These are phyloP conservation scores for Corythornis cristatus DNA, from an alignment of 2,113 vertebrate genomes.

Conservation along the genomic window DNA sequence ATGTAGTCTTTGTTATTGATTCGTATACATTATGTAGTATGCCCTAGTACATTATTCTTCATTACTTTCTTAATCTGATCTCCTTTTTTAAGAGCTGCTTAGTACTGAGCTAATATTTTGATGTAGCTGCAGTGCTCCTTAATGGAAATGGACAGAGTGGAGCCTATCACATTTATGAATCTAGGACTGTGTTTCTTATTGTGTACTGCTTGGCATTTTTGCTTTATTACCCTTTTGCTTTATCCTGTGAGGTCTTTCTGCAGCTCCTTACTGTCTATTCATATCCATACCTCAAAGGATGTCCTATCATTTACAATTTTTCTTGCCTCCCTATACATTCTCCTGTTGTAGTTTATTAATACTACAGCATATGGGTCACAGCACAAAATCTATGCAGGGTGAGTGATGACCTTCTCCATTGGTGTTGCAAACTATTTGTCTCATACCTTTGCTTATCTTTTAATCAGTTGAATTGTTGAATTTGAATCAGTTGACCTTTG, in stretches of 20 bases:
- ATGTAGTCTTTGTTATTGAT: background rate
- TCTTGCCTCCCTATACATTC: background rate
- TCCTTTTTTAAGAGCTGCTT: background rate
- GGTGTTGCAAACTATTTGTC: background rate
- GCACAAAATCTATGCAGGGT: background rate
- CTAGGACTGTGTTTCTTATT: background rate
- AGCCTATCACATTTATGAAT: background rate
- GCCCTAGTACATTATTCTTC: background rate
- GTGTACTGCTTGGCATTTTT: background rate
- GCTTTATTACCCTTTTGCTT: background rate
- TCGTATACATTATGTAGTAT: background rate
- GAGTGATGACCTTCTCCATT: background rate
- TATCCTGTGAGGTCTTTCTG: background rate
- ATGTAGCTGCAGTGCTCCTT: background rate
- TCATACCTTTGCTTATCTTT: background rate
- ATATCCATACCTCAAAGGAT: background rate
- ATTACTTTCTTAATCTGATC: background rate
- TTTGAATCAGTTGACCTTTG: background rate
- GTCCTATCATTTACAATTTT: background rate
- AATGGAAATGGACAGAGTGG: background rate
- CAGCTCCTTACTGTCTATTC: background rate
- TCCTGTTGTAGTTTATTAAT: background rate
- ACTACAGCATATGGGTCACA: background rate
- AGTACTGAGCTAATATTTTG: background rate
- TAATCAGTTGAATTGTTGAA: background rate